Conservation (phyloP, 1,140 invertebrate genomes). For the Meloidogyne floridensis region DNA sequence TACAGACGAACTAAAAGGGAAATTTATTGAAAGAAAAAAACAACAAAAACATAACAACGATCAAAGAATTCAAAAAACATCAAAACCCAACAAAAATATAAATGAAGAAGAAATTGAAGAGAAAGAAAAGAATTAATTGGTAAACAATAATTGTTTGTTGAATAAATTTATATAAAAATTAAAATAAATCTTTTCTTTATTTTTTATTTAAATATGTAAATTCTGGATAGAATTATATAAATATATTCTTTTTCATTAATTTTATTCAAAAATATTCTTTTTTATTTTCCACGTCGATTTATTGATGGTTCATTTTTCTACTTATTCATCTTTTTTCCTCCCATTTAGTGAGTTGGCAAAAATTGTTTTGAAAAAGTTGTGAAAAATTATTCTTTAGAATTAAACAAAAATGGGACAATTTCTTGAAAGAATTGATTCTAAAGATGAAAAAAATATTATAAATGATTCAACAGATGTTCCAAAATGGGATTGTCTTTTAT, state of each 20-base stretch:
- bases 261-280: neutral
- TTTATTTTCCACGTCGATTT: neutral
- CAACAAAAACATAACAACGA: neutral
- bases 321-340: neutral
- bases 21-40: constrained; percentile 8
- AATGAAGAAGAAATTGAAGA: neutral
- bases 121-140: too few relatives aligned
- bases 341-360: neutral
- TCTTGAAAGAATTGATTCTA: neutral
- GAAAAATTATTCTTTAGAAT: neutral
- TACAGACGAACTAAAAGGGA: constrained; percentile 18
- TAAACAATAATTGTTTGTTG: too few relatives aligned
- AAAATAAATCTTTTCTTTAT: neutral
- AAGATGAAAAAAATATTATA: neutral
- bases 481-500: constrained; percentile 17
- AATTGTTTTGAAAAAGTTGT: neutral
- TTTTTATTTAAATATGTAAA: neutral
- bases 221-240: neutral
- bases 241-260: neutral
- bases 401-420: neutral
- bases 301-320: neutral
- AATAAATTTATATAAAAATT: too few relatives aligned
- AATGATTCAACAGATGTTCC: neutral
- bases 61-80: neutral
- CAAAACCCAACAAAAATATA: neutral